Evolutionary conservation across 2,797 vertebrate species (phyloP).

Genomic region (Helicolenus hilgendorfi): DNA sequence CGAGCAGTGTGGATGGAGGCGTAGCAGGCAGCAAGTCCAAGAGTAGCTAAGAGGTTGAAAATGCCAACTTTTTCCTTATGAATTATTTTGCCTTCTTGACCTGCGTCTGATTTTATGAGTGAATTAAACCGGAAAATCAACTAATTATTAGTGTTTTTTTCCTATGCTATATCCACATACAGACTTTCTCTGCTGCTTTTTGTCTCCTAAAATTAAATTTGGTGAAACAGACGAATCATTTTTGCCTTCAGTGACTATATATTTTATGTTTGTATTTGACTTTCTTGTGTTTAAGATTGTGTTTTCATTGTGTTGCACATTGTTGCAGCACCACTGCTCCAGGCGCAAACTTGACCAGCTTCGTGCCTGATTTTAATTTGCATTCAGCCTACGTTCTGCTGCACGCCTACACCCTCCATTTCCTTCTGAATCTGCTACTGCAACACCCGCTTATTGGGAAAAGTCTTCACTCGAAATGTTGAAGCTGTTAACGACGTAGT

Average conservation of each 20-base stretch:
- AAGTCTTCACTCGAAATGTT: neutral
- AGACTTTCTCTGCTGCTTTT: neutral
- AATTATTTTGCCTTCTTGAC: neutral
- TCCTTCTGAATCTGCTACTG: constrained; percentile 6
- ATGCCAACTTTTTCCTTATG: neutral
- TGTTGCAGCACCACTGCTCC: neutral
- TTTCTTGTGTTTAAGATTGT: neutral
- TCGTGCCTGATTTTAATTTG: constrained; percentile 31
- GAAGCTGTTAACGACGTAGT: neutral
- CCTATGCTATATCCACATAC: neutral
- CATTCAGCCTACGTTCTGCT: constrained; percentile 43
- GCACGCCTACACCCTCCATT: constrained; percentile 34
- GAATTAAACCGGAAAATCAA: neutral
- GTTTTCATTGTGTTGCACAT: neutral
- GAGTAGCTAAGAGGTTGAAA: neutral
- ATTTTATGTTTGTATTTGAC: neutral
- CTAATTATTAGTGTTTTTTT: neutral
- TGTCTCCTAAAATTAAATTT: neutral
- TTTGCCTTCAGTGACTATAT: neutral
- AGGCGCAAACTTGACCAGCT: constrained; percentile 13
- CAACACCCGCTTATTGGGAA: neutral
- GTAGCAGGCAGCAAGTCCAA: neutral
- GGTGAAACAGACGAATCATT: neutral
- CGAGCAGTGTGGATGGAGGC: neutral
- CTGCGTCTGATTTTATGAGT: neutral